Evolutionary conservation across 1,140 invertebrate species (phyloP).

Genomic region (Pseudachorutes palmiensis): DNA sequence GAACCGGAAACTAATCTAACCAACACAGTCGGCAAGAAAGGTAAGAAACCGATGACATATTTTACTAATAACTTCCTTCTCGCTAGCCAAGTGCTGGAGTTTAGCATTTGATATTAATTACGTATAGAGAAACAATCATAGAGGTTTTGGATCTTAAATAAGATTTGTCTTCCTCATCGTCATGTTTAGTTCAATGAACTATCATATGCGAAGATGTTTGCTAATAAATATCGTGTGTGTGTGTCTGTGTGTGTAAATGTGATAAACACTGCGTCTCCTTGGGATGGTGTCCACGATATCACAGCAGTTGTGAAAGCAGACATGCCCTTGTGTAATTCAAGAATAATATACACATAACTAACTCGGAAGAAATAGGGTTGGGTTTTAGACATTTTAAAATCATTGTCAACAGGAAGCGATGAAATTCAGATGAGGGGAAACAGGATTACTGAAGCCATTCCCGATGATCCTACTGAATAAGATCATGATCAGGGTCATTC

Average conservation of each 20-base stretch:
- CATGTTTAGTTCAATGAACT: constrained; percentile 4
- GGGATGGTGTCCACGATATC: too few relatives aligned
- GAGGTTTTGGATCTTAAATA: background rate
- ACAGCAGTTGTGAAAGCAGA: constrained; percentile 4
- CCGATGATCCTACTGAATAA: too few relatives aligned
- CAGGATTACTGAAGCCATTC: constrained; percentile 1
- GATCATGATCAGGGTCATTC: background rate
- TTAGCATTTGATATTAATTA: too few relatives aligned
- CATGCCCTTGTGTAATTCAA: background rate
- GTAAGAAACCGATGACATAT: constrained; percentile 6
- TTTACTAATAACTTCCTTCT: background rate
- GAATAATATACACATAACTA: background rate
- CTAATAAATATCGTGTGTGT: constrained; percentile 7
- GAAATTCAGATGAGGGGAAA: constrained; percentile 5
- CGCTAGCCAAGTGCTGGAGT: too few relatives aligned
- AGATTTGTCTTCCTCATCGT: background rate
- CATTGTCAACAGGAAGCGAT: constrained; percentile 5
- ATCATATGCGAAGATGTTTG: background rate
- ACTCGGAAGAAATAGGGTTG: background rate
- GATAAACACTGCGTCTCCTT: background rate
- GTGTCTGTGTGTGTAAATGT: background rate
- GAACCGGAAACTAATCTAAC: background rate
- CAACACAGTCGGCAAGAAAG: constrained; percentile 20
- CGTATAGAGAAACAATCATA: background rate
- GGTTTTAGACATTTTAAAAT: background rate